phyloP scores from a whole-genome alignment of 2,113 vertebrate species.

The Varanus komodoensis region DNA sequence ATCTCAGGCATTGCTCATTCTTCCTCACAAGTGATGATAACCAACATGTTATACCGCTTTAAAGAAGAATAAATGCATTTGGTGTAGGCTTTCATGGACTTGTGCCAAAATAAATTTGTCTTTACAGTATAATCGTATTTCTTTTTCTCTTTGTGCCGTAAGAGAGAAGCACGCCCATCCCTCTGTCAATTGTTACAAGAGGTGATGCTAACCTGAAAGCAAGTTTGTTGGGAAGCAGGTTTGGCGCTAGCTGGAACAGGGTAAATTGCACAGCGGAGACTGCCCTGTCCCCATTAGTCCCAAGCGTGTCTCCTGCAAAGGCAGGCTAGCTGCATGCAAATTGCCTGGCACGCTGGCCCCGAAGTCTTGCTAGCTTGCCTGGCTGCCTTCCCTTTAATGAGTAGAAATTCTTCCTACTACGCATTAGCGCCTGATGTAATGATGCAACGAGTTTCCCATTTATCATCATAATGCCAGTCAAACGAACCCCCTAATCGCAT shows the following conservation, averaged over 20 bases:
- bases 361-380: constrained; percentile 43
- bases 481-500: constrained; percentile 75
- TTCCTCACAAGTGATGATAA: too few species aligned
- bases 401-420: constrained; percentile 71
- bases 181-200: not conserved
- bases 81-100: not conserved
- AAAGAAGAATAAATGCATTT: not conserved
- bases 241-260: not conserved
- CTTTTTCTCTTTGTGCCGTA: too few species aligned
- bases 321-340: not conserved
- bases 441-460: constrained; percentile 79
- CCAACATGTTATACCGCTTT: too few species aligned
- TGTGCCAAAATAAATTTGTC: not conserved
- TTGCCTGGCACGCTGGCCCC: not conserved
- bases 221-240: not conserved
- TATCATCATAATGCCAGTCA: constrained; percentile 81
- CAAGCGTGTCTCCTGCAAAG: not conserved
- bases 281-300: too few species aligned
- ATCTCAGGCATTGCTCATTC: too few species aligned
- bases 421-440: constrained; percentile 77
- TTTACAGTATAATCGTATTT: not conserved
- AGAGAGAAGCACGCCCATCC: not conserved
- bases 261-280: not conserved
- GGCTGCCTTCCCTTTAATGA: constrained; percentile 46
- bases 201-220: too few species aligned